phyloP scores from a whole-genome alignment of 2,888 invertebrate species.

The Nymphalis c-album region DNA sequence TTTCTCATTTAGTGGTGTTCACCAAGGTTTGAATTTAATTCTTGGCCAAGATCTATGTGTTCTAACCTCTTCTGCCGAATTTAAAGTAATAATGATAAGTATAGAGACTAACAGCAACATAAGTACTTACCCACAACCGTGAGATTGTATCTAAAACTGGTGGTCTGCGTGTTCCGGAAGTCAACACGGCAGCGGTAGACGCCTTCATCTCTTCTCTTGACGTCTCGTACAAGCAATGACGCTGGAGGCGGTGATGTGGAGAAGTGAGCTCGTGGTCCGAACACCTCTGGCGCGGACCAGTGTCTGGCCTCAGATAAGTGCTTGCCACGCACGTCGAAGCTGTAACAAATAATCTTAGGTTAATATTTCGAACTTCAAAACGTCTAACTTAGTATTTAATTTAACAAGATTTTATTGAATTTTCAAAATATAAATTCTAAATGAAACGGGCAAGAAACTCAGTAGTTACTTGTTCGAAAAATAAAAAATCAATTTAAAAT shows the following conservation, averaged over 20 bases:
- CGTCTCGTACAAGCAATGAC: slow-evolving; percentile 87
- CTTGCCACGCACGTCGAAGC: slow-evolving; percentile 93
- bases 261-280: slow-evolving; percentile 93
- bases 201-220: slow-evolving; percentile 93
- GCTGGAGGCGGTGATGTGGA: slow-evolving; percentile 89
- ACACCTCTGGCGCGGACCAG: slow-evolving; percentile 92
- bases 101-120: not conserved
- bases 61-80: too few relatives aligned
- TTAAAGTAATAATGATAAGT: too few relatives aligned
- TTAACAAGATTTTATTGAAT: too few relatives aligned
- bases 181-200: slow-evolving; percentile 94
- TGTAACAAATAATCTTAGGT: slow-evolving; percentile 69
- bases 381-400: not conserved
- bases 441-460: too few relatives aligned
- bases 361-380: not conserved
- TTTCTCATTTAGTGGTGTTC: too few relatives aligned
- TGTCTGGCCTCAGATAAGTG: slow-evolving; percentile 89
- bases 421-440: too few relatives aligned
- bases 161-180: slow-evolving; percentile 93
- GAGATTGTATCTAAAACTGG: slow-evolving; percentile 93
- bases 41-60: too few relatives aligned
- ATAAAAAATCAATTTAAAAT: too few relatives aligned
- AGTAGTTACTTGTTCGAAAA: too few relatives aligned
- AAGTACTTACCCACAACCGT: slow-evolving; percentile 90
- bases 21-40: too few relatives aligned